These are phyloP conservation scores for Phytoseiulus persimilis DNA, from an alignment of 2,888 invertebrate species.

Conservation along the genomic window DNA sequence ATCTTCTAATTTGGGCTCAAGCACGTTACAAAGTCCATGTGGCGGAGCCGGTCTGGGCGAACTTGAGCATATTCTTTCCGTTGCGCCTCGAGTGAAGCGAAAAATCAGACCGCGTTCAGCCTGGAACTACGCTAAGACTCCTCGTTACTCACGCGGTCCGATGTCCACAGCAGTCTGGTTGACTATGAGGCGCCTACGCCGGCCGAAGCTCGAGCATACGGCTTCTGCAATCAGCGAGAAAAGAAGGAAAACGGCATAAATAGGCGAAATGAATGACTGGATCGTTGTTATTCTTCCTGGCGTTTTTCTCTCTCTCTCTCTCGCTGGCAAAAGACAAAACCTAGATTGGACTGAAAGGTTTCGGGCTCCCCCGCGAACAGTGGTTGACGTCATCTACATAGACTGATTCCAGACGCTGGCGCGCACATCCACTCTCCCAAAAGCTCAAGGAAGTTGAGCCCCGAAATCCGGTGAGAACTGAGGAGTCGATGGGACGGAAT, in stretches of 20 bases:
- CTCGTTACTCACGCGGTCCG: slow-evolving; percentile 21
- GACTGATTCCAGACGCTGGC: not conserved
- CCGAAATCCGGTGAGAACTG: too few relatives aligned
- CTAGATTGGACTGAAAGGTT: not conserved
- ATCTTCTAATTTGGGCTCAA: not conserved
- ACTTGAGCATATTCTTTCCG: not conserved
- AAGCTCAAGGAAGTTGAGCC: too few relatives aligned
- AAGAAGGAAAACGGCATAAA: not conserved
- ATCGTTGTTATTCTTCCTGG: not conserved
- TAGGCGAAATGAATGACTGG: not conserved
- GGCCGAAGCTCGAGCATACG: slow-evolving; percentile 9
- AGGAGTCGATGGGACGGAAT: too few relatives aligned
- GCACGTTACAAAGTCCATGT: not conserved
- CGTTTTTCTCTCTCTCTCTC: not conserved
- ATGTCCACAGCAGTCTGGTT: slow-evolving; percentile 12
- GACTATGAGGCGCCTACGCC: slow-evolving; percentile 12
- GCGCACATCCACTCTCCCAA: too few relatives aligned
- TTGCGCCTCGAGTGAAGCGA: too few relatives aligned
- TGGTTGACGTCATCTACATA: not conserved
- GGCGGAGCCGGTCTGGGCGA: not conserved
- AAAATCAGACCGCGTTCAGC: not conserved
- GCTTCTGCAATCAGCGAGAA: slow-evolving; percentile 29
- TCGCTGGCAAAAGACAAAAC: not conserved
- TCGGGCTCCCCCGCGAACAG: not conserved
- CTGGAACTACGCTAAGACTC: not conserved